phyloP scores from a whole-genome alignment of 1,140 invertebrate genomes.

The Bombus haemorrhoidalis region DNA sequence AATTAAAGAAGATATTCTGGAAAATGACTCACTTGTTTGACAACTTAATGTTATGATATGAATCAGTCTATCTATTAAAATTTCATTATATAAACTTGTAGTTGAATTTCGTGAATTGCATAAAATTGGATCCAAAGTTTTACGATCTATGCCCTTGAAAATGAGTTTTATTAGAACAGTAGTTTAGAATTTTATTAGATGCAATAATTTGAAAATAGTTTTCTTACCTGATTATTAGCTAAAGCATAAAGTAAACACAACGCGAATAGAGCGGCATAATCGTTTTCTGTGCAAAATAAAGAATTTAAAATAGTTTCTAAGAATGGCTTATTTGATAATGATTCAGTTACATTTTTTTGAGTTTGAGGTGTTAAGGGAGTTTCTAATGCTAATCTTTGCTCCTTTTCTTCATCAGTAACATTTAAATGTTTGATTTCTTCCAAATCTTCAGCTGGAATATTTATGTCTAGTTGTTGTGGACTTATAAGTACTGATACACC shows the following conservation, averaged over 20 bases:
- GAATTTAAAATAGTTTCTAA: constrained; percentile 94
- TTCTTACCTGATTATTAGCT: constrained; percentile 94
- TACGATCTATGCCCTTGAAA: constrained; percentile 88
- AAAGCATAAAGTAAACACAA: constrained; percentile 96
- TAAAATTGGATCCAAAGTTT: constrained; percentile 88
- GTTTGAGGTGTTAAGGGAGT: constrained; percentile 71
- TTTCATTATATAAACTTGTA: constrained; percentile 87
- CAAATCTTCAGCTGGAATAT: constrained; percentile 62
- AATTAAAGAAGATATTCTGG: constrained; percentile 9
- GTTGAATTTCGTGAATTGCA: constrained; percentile 77
- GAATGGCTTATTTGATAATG: constrained; percentile 89
- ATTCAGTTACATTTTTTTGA: constrained; percentile 76
- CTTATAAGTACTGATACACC: constrained; percentile 34
- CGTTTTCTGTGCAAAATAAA: constrained; percentile 94
- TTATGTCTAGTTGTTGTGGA: constrained; percentile 47
- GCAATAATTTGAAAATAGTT: not conserved
- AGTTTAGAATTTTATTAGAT: constrained; percentile 12
- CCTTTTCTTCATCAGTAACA: constrained; percentile 97
- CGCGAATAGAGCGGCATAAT: constrained; percentile 96
- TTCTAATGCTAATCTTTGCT: constrained; percentile 85
- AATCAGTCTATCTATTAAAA: constrained; percentile 90
- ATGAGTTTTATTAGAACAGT: constrained; percentile 27
- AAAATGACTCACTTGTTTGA: constrained; percentile 87
- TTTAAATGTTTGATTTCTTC: constrained; percentile 84
- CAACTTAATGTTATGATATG: constrained; percentile 91